Evolutionary conservation across 2,113 vertebrate species (phyloP), one percentile per base, ranked within the genome.

Genomic region (Falcunculus frontatus): DNA sequence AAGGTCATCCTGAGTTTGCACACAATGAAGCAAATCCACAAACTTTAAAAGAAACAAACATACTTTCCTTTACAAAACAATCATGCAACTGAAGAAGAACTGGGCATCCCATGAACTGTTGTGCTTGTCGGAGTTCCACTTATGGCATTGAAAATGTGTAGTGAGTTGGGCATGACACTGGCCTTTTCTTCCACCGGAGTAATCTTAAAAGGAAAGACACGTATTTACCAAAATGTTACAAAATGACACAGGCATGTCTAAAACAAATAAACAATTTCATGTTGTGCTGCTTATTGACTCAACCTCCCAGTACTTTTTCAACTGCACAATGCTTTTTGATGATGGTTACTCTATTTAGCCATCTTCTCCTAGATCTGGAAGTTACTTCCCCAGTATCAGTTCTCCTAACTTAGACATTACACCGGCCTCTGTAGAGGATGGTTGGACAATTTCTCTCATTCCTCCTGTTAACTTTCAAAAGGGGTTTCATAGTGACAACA

Each of bases 111-210:
- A 33, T 99, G 99, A 96, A 99, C 98, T 69, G 98, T 98, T 95
- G 99, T 98, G 92, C 98, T 98, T 95, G 98, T 99, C n/a, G 99
- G 99, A 12, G 99, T 99, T 83, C 99, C 99, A 16, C 99, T 99
- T 97, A 99, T 99, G 98, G 99, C 99, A 2, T 99, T 99, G 95
- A 99, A 99, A 97, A 99, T 99, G 97, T 99, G 99, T 77, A 99
- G 97, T 0, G 99, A 99, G 91, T 99, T 99, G 10, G 99, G 98
- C 85, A 99, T 98, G 82, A 98, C 97, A 21, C 93, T 98, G n/a
- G 98, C 98, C 98, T 99, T 99, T 98, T 99, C 99, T 96, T 99
- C 99, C 95, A 99, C 98, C 0, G 98, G 98, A 95, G 96, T 98
- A 85, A 99, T 99, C 99, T 99, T 89, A 95, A 95, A 95, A 97